Base-by-base conservation (phyloP, 2,113 vertebrate genomes). In the Nothobranchius kuhntae region DNA sequence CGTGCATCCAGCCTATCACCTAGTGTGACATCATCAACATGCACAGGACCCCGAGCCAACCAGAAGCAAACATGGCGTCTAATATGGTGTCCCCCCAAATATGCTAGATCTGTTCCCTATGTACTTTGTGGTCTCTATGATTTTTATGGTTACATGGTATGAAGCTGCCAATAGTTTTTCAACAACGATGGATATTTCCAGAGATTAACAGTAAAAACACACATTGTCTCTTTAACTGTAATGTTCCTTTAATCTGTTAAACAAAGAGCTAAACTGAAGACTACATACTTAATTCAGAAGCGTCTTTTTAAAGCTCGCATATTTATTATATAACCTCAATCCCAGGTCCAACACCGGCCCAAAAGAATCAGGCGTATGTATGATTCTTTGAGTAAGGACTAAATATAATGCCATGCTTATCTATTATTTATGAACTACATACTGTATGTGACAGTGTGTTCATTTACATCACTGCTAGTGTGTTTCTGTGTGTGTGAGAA, bases 371-470 rank as follows among this genome's bases (percentile, higher is more conserved):
- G 7, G 15, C 45, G 14, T 45, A 62, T 0, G 53, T 13, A 38
- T 9, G 17, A 21, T 17, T 44, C 48, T 9, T 4, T 12, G 4
- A 50, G 50, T 26, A 26, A 51, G 8, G 53, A 65, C 60, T 58
- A 66, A 46, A 74, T 38, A 61, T 53, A 69, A 36, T 52, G 62
- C 52, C 60, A 51, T 53, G 59, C 75, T 63, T 52, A 77, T 75
- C 40, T 53, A 65, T 48, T 73, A 57, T 82, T 40, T 77, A 57
- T 61, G 30, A 50, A 47, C 13, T 24, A 35, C 66, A 48, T 13
- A 9, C 13, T 42, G 7, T 30, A 53, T 38, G 9, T n/a, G 40
- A 65, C 9, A 60, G 7, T 36, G n/a, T 63, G 62, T 76, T 58
- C 15, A 38, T 50, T 61, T 21, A 44, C 26, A 57, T 51, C 1